These are phyloP conservation scores for Turdus rufiventris DNA, from an alignment of 2,113 vertebrate genomes.

Conservation along the genomic window DNA sequence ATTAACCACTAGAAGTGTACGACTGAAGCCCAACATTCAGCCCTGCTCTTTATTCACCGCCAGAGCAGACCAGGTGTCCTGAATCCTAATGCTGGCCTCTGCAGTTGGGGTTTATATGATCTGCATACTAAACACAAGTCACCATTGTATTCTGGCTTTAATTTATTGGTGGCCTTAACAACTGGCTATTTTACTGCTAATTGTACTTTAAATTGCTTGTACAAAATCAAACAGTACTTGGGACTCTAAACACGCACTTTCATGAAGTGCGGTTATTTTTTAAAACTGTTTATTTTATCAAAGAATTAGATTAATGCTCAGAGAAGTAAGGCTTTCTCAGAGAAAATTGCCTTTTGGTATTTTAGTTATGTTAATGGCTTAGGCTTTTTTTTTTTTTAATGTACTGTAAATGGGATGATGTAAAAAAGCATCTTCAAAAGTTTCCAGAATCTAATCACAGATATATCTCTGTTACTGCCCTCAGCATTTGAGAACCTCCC, in stretches of 20 bases:
- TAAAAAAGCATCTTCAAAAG: background rate
- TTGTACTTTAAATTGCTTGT: slow-evolving; percentile 64
- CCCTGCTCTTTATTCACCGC: slow-evolving; percentile 48
- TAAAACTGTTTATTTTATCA: background rate
- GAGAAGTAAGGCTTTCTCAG: background rate
- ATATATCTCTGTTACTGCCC: background rate
- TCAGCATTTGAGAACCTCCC: background rate
- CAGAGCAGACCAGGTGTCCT: slow-evolving; percentile 65
- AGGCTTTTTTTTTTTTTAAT: background rate
- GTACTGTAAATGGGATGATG: background rate
- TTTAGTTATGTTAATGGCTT: background rate
- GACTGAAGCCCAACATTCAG: slow-evolving; percentile 71
- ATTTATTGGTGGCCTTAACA: slow-evolving; percentile 72
- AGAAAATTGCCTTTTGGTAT: background rate
- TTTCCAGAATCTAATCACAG: background rate
- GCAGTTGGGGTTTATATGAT: slow-evolving; percentile 52
- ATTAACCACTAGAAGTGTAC: slow-evolving; percentile 75
- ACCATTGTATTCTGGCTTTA: slow-evolving; percentile 69
- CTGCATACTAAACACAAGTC: slow-evolving; percentile 76
- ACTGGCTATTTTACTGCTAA: slow-evolving; percentile 61
- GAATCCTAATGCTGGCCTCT: slow-evolving; percentile 79
- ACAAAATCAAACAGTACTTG: slow-evolving; percentile 49
- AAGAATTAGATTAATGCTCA: background rate
- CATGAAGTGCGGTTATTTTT: background rate
- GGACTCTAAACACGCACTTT: slow-evolving; percentile 9